A percentile compares a stretch with the other conserved stretches of the same genome.
phyloP scores from a whole-genome alignment of 2,113 vertebrate species.

The Calypte anna region DNA sequence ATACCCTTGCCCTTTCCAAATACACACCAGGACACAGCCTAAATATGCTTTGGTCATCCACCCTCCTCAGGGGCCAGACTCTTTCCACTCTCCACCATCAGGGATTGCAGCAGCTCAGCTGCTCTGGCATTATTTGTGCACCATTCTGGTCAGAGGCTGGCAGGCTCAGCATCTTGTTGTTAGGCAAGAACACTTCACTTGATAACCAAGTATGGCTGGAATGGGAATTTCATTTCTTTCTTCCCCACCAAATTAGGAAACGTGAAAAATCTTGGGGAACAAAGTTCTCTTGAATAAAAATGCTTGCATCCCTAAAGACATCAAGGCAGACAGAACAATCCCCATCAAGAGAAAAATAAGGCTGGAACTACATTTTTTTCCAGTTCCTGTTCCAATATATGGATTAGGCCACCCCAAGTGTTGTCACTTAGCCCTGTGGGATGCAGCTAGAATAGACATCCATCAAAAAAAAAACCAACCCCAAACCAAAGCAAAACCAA shows the following conservation, averaged over 20 bases:
- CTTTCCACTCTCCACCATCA: background rate
- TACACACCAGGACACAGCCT: background rate
- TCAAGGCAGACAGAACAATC: background rate
- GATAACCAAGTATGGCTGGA: background rate
- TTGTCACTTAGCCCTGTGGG: background rate
- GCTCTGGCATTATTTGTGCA: background rate
- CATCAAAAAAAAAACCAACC: background rate
- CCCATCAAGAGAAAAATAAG: background rate
- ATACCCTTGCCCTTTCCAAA: background rate
- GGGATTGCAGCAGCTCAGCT: background rate
- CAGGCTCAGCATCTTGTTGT: background rate
- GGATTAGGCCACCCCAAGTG: background rate
- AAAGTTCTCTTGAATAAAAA: background rate
- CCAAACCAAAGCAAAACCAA: no score
- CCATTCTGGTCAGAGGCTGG: background rate
- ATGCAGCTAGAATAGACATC: background rate
- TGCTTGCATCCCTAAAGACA: background rate
- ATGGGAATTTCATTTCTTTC: background rate
- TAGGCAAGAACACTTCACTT: background rate
- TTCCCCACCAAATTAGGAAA: background rate
- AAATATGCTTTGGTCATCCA: background rate
- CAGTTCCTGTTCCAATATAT: background rate
- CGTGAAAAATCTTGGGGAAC: background rate
- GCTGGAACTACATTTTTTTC: background rate
- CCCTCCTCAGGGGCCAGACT: background rate